Evolutionary conservation across 2,888 invertebrate genomes (phyloP), one percentile per base, ranked within the genome.

Genomic region (Phasia obesa): DNA sequence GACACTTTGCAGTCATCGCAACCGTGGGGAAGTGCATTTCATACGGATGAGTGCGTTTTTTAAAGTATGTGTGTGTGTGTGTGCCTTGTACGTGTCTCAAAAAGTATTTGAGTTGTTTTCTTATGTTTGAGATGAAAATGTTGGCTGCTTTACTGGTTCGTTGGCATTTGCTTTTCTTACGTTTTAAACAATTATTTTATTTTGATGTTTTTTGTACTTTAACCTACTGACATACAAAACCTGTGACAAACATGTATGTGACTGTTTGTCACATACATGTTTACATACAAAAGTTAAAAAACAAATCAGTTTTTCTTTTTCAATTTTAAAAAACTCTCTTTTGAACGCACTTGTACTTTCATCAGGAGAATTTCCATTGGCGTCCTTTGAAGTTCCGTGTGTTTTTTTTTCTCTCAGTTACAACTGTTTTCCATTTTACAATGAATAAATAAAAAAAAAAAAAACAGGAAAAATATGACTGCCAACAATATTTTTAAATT

Each of bases 151-250:
- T 21, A 49, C n/a, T 53, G 23, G 11, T n/a, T 38, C 21, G 31
- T 51, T 53, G 21, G 38, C 25, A 38, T 31, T 65, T 65, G 42
- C 19, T 65, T 62, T 69, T 25, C 53, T 35, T 35, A 6, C 2
- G 17, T 31, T 70, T 47, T 60, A 51, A 15, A n/a, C 2, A 57
- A 23, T 55, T 53, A 17, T 38, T 38, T 38, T 42, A 21, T 21
- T 51, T 23, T 35, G 35, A 35, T 11, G 35, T 35, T 35, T 35
- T 3, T 11, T 53, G 38, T 51, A 38, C 49, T 49, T 59, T 71
- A 71, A 71, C 71, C 60, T 42, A 73, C 60, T 73, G 42, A 60
- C 71, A 60, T 17, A 62, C 15, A 73, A 73, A 73, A 42, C 19
- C 42, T 13, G 35, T 51, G 19, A 49, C 47, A 42, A 9, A 35